phyloP scores from a whole-genome alignment of 2,113 vertebrate genomes.

The Plestiodon gilberti region DNA sequence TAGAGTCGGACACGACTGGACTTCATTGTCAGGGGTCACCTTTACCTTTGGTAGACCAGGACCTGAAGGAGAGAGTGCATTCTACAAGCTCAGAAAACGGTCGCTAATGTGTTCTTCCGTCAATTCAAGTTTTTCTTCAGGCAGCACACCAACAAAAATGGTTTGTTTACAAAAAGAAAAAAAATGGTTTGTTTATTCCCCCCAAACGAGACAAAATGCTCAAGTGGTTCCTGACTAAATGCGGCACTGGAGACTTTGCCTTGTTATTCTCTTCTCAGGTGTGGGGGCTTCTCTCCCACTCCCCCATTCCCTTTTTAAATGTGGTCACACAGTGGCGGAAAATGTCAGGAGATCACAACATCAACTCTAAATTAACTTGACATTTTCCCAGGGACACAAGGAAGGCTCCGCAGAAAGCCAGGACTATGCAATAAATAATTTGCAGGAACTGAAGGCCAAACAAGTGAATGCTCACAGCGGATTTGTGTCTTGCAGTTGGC shows the following conservation, averaged over 20 bases:
- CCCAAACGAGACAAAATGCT: accelerated
- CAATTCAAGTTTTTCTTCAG: accelerated
- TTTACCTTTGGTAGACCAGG: too few relatives aligned
- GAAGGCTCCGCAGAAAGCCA: slow-evolving; percentile 5
- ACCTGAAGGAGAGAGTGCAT: not conserved
- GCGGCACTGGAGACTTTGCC: not conserved
- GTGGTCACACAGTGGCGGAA: slow-evolving; percentile 44
- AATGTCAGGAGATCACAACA: slow-evolving; percentile 52
- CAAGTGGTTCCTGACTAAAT: not conserved
- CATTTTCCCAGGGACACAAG: slow-evolving; percentile 56
- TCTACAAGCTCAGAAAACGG: not conserved
- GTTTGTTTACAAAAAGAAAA: not conserved
- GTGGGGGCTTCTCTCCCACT: slow-evolving; percentile 9
- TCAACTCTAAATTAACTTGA: slow-evolving; percentile 66
- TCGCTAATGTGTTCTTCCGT: not conserved
- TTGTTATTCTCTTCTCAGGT: not conserved
- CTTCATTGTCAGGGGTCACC: too few relatives aligned
- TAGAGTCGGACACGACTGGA: too few relatives aligned
- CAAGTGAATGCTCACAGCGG: not conserved
- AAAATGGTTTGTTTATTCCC: not conserved
- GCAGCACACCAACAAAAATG: not conserved
- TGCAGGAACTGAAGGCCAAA: slow-evolving; percentile 13
- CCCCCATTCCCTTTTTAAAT: slow-evolving; percentile 42
- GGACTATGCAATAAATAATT: slow-evolving; percentile 53
- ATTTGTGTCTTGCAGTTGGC: accelerated